phyloP scores from a whole-genome alignment of 2,797 vertebrate species.

The Neostethus bicornis region DNA sequence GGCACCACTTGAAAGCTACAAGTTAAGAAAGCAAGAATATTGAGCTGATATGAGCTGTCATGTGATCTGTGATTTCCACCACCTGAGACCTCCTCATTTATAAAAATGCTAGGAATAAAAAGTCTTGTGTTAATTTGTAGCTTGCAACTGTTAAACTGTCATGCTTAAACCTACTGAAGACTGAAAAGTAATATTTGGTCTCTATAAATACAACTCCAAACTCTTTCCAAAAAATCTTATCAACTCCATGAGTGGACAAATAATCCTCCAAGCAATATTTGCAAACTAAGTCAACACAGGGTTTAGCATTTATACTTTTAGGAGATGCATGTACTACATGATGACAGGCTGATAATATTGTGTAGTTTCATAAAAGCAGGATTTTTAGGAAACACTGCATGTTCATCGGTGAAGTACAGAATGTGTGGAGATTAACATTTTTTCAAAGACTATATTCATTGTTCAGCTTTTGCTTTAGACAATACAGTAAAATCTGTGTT shows the following conservation, averaged over 20 bases:
- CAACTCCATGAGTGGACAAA: constrained; percentile 41
- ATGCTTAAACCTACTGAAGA: constrained; percentile 8
- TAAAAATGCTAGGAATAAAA: constrained; percentile 11
- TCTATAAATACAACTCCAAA: constrained; percentile 9
- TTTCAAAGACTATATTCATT: constrained; percentile 29
- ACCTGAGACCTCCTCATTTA: constrained; percentile 19
- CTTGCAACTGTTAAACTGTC: constrained; percentile 1
- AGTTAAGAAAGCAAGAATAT: constrained; percentile 5
- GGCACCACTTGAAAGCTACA: constrained; percentile 28
- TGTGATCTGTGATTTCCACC: constrained; percentile 54
- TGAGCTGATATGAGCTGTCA: constrained; percentile 32
- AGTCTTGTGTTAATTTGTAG: constrained; percentile 12
- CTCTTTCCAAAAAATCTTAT: constrained; percentile 36
- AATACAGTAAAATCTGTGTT: constrained; percentile 43
- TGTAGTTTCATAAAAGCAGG: constrained; percentile 18
- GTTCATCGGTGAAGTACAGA: constrained; percentile 63
- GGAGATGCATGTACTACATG: constrained; percentile 12
- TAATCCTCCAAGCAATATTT: constrained; percentile 15
- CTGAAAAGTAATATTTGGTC: constrained; percentile 13
- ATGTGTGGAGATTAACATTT: constrained; percentile 21
- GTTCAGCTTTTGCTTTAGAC: constrained; percentile 31
- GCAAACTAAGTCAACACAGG: background rate
- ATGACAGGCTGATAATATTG: constrained; percentile 3
- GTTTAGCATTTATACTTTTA: constrained; percentile 16
- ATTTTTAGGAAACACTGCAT: constrained; percentile 21